These are phyloP conservation scores for Crenuchus spilurus DNA, from an alignment of 2,797 vertebrate species.

Conservation along the genomic window DNA sequence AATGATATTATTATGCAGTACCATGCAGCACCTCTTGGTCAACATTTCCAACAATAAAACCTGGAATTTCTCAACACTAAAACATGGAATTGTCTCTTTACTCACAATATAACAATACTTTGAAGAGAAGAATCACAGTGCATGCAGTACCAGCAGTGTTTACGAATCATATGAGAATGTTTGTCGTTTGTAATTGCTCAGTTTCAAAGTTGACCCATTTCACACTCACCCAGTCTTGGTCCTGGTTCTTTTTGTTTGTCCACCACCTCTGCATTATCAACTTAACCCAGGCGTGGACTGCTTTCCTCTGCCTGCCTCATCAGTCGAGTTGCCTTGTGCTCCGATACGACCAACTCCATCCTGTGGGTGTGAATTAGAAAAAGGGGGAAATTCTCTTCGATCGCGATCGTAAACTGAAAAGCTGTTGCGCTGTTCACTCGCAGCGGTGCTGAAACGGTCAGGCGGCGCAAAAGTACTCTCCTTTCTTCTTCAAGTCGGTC, in stretches of 20 bases:
- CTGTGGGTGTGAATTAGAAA: constrained; percentile 36
- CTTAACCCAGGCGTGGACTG: constrained; percentile 36
- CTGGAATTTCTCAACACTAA: not conserved
- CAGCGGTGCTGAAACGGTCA: constrained; percentile 69
- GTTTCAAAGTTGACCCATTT: constrained; percentile 58
- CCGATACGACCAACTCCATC: constrained; percentile 57
- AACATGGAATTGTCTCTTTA: too few relatives aligned
- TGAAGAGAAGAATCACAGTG: not conserved
- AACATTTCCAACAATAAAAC: not conserved
- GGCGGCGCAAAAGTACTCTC: constrained; percentile 10
- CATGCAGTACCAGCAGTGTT: not conserved
- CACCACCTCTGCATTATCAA: constrained; percentile 44
- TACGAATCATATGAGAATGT: not conserved
- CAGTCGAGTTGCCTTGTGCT: constrained; percentile 37
- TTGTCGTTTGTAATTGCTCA: not conserved
- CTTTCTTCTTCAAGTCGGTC: constrained; percentile 51
- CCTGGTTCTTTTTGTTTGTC: constrained; percentile 14
- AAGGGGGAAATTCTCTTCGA: constrained; percentile 59
- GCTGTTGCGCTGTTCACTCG: constrained; percentile 69
- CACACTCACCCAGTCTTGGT: constrained; percentile 45
- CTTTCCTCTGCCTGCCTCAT: constrained; percentile 14
- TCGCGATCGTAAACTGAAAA: constrained; percentile 32
- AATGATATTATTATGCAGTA: not conserved
- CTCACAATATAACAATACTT: not conserved
- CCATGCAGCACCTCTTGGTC: not conserved